Evolutionary conservation across 2,113 vertebrate genomes (phyloP).

Genomic region (Solea solea): DNA sequence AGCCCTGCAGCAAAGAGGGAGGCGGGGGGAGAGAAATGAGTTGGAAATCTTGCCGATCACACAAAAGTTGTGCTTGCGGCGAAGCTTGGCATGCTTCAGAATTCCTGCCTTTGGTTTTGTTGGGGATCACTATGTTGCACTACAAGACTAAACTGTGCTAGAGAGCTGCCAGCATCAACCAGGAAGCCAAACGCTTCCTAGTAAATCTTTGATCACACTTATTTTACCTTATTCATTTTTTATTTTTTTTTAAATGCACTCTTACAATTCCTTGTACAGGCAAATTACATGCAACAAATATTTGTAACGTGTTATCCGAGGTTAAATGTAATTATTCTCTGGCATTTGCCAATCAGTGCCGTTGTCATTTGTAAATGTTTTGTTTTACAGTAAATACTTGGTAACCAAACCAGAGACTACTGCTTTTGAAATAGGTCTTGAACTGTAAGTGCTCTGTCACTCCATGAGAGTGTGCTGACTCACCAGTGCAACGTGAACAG

Average conservation of each 20-base stretch:
- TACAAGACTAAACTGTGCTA: slow-evolving; percentile 30
- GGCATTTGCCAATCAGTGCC: neutral
- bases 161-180: slow-evolving; percentile 32
- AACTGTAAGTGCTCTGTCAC: neutral
- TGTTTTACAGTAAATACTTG: neutral
- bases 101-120: slow-evolving; percentile 58
- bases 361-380: neutral
- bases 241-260: slow-evolving; percentile 1
- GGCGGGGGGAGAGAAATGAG: slow-evolving; percentile 48
- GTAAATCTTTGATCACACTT: slow-evolving; percentile 49
- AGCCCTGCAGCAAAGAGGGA: slow-evolving; percentile 83
- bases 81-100: slow-evolving; percentile 48
- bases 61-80: slow-evolving; percentile 61
- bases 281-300: neutral
- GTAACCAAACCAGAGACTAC: slow-evolving; percentile 2
- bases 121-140: slow-evolving; percentile 35
- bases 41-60: slow-evolving; percentile 67
- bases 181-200: slow-evolving; percentile 34
- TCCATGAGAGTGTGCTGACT: slow-evolving; percentile 42
- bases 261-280: neutral
- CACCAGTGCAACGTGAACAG: slow-evolving; percentile 97
- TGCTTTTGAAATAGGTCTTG: too few relatives aligned
- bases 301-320: neutral
- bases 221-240: slow-evolving; percentile 30
- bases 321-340: neutral